A percentile compares a stretch with the other conserved stretches of the same genome.
Conservation (phyloP, 92 coral and sea anemone species). For the Parazoanthus darwini region DNA sequence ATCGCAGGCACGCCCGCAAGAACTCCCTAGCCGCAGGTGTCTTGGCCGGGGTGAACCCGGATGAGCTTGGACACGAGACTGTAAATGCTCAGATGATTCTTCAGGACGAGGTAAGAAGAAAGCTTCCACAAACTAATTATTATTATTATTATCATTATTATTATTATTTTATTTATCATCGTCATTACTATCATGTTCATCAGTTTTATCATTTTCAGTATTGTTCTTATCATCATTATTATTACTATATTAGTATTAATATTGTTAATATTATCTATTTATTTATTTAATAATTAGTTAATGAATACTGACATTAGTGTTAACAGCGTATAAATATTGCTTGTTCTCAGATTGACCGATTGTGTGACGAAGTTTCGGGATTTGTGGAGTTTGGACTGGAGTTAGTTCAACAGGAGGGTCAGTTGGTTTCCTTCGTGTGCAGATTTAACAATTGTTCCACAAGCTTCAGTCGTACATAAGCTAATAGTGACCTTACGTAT, state of each 20-base stretch:
- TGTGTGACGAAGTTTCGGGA: conserved; percentile 73
- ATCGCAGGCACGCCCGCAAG: conserved; percentile 46
- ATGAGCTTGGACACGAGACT: conserved; percentile 70
- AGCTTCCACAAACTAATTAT: neutral
- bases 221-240: neutral
- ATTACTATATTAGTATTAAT: neutral
- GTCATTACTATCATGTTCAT: neutral
- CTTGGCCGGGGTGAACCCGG: conserved; percentile 66
- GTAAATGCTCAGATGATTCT: conserved; percentile 53
- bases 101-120: conserved; percentile 62
- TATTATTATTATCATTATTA: neutral
- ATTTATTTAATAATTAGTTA: too few relatives aligned
- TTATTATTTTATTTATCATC: too few relatives aligned
- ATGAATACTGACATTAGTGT: neutral
- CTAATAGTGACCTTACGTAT: too few relatives aligned
- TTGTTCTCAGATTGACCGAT: conserved; percentile 63
- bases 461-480: too few relatives aligned
- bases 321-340: neutral
- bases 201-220: neutral
- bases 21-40: conserved; percentile 70
- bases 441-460: too few relatives aligned
- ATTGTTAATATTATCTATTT: too few relatives aligned
- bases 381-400: conserved; percentile 78
- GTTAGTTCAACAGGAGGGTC: conserved; percentile 73
- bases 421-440: neutral